These are phyloP conservation scores for Actias luna DNA, from an alignment of 2,888 invertebrate species.

Conservation along the genomic window DNA sequence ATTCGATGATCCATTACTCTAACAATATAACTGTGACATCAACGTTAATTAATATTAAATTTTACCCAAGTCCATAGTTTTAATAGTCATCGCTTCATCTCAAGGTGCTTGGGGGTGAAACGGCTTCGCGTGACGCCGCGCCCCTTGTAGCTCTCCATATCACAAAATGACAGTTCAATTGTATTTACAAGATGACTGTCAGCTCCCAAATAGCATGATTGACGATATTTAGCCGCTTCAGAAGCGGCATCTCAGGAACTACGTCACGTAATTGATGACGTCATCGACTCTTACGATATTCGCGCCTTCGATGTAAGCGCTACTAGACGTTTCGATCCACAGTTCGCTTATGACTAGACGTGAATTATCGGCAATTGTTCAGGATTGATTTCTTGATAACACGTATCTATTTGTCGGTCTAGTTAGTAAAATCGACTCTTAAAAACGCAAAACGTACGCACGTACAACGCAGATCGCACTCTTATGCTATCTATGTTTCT, in stretches of 20 bases:
- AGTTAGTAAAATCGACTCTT: no score
- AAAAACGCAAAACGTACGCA: no score
- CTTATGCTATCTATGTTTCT: no score
- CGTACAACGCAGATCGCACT: no score
- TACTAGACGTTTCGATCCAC: not conserved
- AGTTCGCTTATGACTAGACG: not conserved
- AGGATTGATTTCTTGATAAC: no score
- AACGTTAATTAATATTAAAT: not conserved
- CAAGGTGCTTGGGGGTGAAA: not conserved
- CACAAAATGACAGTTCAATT: conserved; percentile 8
- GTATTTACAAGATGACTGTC: conserved; percentile 3
- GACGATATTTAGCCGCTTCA: not conserved
- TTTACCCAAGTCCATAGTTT: not conserved
- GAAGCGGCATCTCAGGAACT: not conserved
- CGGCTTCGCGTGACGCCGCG: not conserved
- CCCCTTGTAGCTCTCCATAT: not conserved
- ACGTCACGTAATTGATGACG: not conserved
- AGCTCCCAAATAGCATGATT: not conserved
- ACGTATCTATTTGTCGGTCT: no score
- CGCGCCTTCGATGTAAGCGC: not conserved
- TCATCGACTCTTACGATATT: not conserved
- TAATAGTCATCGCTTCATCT: not conserved
- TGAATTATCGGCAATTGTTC: not conserved
- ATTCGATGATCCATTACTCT: no score
- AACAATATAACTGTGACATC: not conserved